A percentile compares a stretch with the other conserved stretches of the same genome.
These are phyloP conservation scores for Microtus richardsoni DNA, from an alignment of 2,113 vertebrate genomes.

Conservation along the genomic window DNA sequence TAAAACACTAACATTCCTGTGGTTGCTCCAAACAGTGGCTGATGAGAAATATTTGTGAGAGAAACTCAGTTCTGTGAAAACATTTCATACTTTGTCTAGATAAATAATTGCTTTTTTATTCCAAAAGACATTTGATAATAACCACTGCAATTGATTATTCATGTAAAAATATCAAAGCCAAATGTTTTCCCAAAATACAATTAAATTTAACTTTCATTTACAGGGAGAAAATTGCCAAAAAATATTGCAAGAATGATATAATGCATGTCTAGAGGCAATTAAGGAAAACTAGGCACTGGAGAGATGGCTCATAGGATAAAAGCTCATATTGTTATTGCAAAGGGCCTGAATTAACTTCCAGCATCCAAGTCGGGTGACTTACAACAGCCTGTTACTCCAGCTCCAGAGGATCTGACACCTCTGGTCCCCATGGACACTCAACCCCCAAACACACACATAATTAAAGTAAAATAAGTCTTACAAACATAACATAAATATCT, in stretches of 20 bases:
- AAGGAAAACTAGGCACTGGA: neutral
- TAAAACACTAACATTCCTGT: slow-evolving; percentile 1
- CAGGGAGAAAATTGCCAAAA: neutral
- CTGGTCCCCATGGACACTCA: neutral
- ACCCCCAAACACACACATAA: neutral
- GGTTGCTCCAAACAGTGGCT: neutral
- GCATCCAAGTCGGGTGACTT: neutral
- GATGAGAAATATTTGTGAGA: neutral
- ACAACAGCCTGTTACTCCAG: neutral
- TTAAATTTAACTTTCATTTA: neutral
- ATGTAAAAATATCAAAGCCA: slow-evolving; percentile 17
- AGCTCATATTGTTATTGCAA: neutral
- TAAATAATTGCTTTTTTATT: neutral
- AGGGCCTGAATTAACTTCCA: neutral
- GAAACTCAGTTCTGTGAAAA: neutral
- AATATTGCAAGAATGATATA: neutral
- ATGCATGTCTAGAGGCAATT: neutral
- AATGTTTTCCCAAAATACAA: neutral
- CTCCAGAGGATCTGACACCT: neutral
- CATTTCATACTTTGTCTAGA: neutral
- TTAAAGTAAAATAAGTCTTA: neutral
- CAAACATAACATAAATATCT: neutral
- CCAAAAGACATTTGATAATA: neutral
- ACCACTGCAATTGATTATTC: neutral
- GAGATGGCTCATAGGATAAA: neutral